Evolutionary conservation across 2,113 vertebrate genomes (phyloP), one percentile per base, ranked within the genome.

Genomic region (Pao palembangensis): DNA sequence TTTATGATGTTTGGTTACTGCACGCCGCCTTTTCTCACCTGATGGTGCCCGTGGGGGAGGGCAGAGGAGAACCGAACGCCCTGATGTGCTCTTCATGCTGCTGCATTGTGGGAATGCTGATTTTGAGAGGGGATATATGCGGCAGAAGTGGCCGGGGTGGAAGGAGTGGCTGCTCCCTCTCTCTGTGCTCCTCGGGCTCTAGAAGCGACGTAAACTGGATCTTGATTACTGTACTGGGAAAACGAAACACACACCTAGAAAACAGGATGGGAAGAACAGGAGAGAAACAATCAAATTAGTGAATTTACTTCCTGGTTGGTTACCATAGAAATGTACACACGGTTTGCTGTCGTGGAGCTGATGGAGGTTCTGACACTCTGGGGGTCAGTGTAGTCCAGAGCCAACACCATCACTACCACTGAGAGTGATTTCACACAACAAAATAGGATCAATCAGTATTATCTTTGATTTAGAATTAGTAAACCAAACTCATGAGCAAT

Each of bases 141-240:
- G 94, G 95, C 76, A 95, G 92, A 18, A 98, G 93, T 0, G 93
- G 91, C 69, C 92, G 92, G 0, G 93, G 93, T 8, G 94, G 94
- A 0, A 93, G 87, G 0, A 94, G 92, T 8, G 91, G 84, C 71
- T 93, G 93, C 78, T 94, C 92, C 67, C 91, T 90, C 75, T 94
- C 93, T 65, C 89, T 86, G 65, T 78, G 88, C 65, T 91, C 89
- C 58, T 95, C 93, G 38, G 85, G 88, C 55, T 91, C 92, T 86
- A 93, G 92, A 67, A 99, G 90, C 3, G 94, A 90, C 0, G 91
- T 93, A 67, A 99, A 99, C 83, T 96, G 94, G 87, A 99, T 97
- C 91, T 98, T 98, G 86, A 99, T 99, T 51, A 93, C 92, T 0
- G 97, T 99, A 80, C 96, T 99, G 65, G 97, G 97, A 77, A 99